Evolutionary conservation across 2,888 invertebrate species (phyloP), one percentile per base, ranked within the genome.

Genomic region (Xestoiulus laeticollis): DNA sequence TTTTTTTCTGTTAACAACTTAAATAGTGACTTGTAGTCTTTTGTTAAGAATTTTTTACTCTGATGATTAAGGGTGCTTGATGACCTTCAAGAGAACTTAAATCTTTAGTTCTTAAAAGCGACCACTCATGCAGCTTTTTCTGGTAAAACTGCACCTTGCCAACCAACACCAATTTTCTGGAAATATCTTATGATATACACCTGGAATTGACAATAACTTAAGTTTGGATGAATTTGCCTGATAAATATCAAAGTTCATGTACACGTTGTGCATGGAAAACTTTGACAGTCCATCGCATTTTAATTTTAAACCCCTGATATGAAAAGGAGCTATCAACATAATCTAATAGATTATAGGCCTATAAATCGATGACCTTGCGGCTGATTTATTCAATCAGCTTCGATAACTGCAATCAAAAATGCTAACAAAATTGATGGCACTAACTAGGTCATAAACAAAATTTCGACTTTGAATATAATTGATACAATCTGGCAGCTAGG

Each of bases 31-130:
- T 59, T 16, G 16, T 19, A 48, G 12, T 48, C 48, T 48, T 48
- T 59, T 22, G 59, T 22, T 22, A 22, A 22, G 59, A 59, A n/a
- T 59, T 59, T 59, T 59, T 59, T 48, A 3, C 12, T n/a, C 22
- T 5, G 59, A n/a, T 6, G 59, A 22, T n/a, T 59, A 59, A 59
- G 59, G 59, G 59, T 59, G 59, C 59, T n/a, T 59, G 59, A 22
- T 59, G 59, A 59, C 59, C 59, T 59, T 59, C 59, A n/a, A 59
- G 22, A 59, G 59, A 59, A 59, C 59, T 59, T n/a, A 19, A 43
- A 59, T 48, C 19, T 48, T 48, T 48, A 59, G 22, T n/a, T 5
- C 0, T 6, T 6, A 22, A 59, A 59, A n/a, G 59, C 4, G 22
- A 59, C 59, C 4, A 22, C 59, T 59, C 59, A 22, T 59, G n/a